These are phyloP conservation scores for Tachysurus vachellii DNA, from an alignment of 2,113 vertebrate species.

Conservation along the genomic window DNA sequence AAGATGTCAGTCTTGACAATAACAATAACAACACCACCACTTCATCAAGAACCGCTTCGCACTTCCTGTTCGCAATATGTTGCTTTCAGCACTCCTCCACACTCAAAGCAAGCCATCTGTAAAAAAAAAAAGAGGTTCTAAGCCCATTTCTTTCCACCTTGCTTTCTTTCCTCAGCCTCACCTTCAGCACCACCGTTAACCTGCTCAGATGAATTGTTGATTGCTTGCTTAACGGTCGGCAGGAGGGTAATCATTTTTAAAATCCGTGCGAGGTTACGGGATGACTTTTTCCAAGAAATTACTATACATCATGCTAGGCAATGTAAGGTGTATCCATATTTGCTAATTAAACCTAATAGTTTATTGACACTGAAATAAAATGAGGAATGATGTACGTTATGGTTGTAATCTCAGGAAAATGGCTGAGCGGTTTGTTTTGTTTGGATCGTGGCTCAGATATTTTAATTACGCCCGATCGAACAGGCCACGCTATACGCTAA, in stretches of 20 bases:
- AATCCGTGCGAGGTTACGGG: constrained; percentile 9
- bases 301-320: constrained; percentile 24
- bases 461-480: constrained; percentile 9
- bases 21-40: not conserved
- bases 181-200: not conserved
- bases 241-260: not conserved
- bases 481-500: not conserved
- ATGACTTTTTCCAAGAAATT: constrained; percentile 13
- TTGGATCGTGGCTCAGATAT: not conserved
- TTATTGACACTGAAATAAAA: constrained; percentile 44
- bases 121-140: constrained; percentile 14
- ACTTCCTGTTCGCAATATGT: constrained; percentile 25
- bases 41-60: not conserved
- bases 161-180: not conserved
- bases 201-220: constrained; percentile 6
- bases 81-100: not conserved
- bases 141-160: not conserved
- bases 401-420: not conserved
- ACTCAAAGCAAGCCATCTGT: constrained; percentile 15
- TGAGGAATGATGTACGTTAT: constrained; percentile 22
- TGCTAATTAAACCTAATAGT: constrained; percentile 50
- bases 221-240: not conserved
- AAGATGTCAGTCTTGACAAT: constrained; percentile 9
- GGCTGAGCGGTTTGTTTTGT: constrained; percentile 13
- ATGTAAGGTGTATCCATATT: constrained; percentile 28